Evolutionary conservation across 2,888 invertebrate genomes (phyloP).

Genomic region (Argyresthia albistria): DNA sequence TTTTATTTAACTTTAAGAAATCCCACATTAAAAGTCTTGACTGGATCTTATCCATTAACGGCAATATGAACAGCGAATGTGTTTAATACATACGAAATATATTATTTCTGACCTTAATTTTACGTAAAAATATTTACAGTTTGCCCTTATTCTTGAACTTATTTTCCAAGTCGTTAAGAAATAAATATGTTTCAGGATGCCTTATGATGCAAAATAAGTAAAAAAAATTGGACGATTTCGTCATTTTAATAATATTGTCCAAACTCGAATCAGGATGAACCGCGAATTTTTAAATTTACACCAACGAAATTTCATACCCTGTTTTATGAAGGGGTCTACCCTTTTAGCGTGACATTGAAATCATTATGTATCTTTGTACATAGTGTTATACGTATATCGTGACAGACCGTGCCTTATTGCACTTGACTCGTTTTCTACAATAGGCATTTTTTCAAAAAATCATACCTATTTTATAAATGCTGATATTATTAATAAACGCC

Average conservation of each 20-base stretch:
- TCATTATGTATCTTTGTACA: conserved; percentile 22
- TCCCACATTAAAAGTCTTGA: conserved; percentile 66
- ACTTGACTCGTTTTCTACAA: too few species aligned
- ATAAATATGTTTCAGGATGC: too few species aligned
- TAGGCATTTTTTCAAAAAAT: too few species aligned
- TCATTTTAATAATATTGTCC: conserved; percentile 47
- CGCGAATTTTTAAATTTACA: conserved; percentile 18
- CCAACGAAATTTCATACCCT: conserved; percentile 42
- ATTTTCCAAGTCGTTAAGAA: neutral
- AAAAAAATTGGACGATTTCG: too few species aligned
- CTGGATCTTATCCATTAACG: conserved; percentile 69
- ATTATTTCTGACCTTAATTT: neutral
- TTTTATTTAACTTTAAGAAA: conserved; percentile 59
- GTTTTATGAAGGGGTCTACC: conserved; percentile 29
- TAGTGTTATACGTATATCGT: conserved; percentile 25
- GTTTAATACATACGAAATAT: conserved; percentile 23
- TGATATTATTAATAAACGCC: too few species aligned
- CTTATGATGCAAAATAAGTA: too few species aligned
- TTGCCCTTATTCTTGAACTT: conserved; percentile 37
- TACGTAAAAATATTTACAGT: conserved; percentile 53
- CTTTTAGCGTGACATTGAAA: conserved; percentile 14
- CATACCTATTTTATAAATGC: too few species aligned
- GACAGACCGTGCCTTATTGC: neutral
- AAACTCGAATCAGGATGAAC: conserved; percentile 27
- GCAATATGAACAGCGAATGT: conserved; percentile 64